Percentiles rank a stretch among this genome's conserved stretches.
Conservation (phyloP, 2,797 vertebrate genomes). For the Argentina silus region DNA sequence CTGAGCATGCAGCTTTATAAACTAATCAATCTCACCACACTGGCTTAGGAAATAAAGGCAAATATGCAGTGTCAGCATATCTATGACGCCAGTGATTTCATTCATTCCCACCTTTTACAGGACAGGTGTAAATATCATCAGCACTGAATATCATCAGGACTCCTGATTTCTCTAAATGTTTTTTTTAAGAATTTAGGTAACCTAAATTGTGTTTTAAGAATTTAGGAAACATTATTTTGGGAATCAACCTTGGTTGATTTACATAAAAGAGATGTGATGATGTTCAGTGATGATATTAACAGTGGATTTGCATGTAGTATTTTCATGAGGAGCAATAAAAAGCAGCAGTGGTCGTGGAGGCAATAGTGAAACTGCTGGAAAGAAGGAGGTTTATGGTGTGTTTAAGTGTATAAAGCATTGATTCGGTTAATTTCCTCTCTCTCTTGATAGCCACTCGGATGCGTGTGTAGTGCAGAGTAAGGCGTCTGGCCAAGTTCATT, state of each 20-base stretch:
- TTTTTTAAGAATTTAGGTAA: too few species aligned
- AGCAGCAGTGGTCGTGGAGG: too few species aligned
- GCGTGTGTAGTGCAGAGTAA: background rate
- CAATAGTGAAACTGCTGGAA: background rate
- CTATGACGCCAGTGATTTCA: conserved; percentile 23
- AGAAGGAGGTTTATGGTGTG: background rate
- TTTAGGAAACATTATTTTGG: background rate
- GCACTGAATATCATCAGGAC: conserved; percentile 24
- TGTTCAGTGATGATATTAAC: too few species aligned
- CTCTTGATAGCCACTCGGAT: background rate
- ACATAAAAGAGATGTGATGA: too few species aligned
- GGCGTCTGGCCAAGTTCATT: background rate
- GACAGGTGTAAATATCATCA: conserved; percentile 13
- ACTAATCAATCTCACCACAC: conserved; percentile 30
- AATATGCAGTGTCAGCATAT: conserved; percentile 36
- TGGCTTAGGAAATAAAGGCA: conserved; percentile 21
- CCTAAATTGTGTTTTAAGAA: too few species aligned
- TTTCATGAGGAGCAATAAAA: too few species aligned
- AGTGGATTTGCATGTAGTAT: too few species aligned
- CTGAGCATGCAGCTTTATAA: conserved; percentile 21
- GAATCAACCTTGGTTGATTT: too few species aligned
- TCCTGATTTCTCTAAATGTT: conserved; percentile 2
- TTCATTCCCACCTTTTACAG: conserved; percentile 4
- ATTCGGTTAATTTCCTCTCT: background rate
- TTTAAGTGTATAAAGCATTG: background rate